phyloP scores from a whole-genome alignment of 1,140 invertebrate species.

The Phortica variegata region DNA sequence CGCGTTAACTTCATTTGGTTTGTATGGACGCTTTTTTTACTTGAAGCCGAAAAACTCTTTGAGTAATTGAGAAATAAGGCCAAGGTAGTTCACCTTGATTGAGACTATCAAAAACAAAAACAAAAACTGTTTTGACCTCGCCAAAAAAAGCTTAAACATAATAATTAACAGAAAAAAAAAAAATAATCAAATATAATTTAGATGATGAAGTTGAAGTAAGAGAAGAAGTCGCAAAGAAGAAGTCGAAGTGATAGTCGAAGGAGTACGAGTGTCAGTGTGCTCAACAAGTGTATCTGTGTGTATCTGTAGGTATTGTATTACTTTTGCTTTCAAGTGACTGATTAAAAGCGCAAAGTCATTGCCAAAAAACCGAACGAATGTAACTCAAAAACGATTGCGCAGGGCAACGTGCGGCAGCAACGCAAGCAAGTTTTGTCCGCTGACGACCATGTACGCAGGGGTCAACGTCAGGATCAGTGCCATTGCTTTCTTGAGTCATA shows the following conservation, averaged over 20 bases:
- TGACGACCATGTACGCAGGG: constrained; percentile 16
- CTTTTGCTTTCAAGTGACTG: no score
- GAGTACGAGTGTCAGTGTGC: no score
- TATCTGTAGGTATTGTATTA: no score
- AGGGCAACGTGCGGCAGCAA: not conserved
- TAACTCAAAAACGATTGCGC: not conserved
- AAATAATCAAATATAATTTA: no score
- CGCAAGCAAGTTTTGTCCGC: not conserved
- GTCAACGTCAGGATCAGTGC: constrained; percentile 40
- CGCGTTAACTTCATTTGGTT: not conserved
- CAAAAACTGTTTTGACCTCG: constrained; percentile 40
- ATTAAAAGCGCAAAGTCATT: not conserved
- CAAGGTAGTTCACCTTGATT: constrained; percentile 57
- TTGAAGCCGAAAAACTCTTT: constrained; percentile 8
- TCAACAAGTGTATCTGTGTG: no score
- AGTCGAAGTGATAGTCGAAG: no score
- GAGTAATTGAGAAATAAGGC: constrained; percentile 55
- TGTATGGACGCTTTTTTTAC: not conserved
- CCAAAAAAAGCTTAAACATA: constrained; percentile 49
- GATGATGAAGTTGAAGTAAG: no score
- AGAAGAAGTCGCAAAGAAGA: no score
- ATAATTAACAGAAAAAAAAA: constrained; percentile 37
- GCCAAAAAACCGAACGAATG: not conserved
- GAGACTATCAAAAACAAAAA: constrained; percentile 48
- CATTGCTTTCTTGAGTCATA: constrained; percentile 23